These are phyloP conservation scores for Henricia sp. DNA, from an alignment of 53 echinoderm and acorn worm species.

Conservation along the genomic window DNA sequence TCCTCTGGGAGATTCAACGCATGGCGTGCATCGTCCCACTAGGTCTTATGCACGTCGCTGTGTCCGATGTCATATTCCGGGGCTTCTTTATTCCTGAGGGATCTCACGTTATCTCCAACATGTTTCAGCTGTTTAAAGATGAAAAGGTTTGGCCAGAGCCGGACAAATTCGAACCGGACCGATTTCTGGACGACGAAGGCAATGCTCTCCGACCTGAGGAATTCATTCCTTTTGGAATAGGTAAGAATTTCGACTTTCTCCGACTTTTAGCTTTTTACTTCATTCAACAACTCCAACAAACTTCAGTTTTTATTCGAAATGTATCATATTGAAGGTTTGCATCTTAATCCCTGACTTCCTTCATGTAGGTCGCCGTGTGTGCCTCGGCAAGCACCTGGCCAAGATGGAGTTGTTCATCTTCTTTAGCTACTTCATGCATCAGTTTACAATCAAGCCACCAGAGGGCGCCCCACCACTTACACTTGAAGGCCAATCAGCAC, in stretches of 20 bases:
- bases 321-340: no score
- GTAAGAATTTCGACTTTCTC: constrained; percentile 8
- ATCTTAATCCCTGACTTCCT: background rate
- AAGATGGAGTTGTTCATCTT: no score
- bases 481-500: background rate
- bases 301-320: no score
- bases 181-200: constrained; percentile 61
- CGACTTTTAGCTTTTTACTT: no score
- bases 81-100: constrained; percentile 55
- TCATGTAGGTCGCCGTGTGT: background rate
- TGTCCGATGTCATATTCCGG: constrained; percentile 25
- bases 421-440: no score
- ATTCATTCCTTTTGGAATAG: constrained; percentile 63
- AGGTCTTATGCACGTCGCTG: constrained; percentile 3
- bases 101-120: constrained; percentile 54
- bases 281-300: no score
- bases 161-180: constrained; percentile 50
- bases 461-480: background rate
- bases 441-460: constrained; percentile 1
- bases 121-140: constrained; percentile 45
- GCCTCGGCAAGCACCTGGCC: no score
- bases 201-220: constrained; percentile 43
- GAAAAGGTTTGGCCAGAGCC: constrained; percentile 59
- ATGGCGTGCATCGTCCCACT: constrained; percentile 2
- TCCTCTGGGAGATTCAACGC: no score